Evolutionary conservation across 2,797 vertebrate genomes (phyloP).

Genomic region (Hipposideros larvatus): DNA sequence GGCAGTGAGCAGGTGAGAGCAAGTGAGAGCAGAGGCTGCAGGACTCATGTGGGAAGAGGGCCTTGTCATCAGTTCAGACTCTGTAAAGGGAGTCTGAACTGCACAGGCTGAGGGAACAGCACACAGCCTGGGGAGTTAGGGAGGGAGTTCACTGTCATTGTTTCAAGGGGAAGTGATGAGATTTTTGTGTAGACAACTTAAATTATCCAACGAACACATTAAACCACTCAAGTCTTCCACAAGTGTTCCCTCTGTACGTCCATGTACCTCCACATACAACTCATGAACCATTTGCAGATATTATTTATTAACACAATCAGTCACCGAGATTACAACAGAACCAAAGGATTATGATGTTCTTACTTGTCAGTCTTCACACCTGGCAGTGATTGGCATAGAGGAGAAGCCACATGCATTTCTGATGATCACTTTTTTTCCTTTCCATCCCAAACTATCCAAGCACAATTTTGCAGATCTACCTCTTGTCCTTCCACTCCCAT

Average conservation of each 20-base stretch:
- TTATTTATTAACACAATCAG: neutral
- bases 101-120: neutral
- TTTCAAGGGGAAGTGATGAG: neutral
- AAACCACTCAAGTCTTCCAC: neutral
- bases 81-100: neutral
- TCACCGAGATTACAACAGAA: neutral
- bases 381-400: neutral
- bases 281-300: neutral
- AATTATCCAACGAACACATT: neutral
- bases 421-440: neutral
- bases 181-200: neutral
- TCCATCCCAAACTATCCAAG: neutral
- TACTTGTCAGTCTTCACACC: neutral
- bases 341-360: neutral
- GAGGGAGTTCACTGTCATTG: neutral
- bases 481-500: neutral
- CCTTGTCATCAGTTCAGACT: neutral
- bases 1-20: neutral
- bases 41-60: neutral
- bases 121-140: fast-evolving
- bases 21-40: neutral
- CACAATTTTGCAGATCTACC: neutral
- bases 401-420: neutral
- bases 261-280: too few species aligned
- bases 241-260: neutral